Conservation (phyloP, 1,140 invertebrate genomes). For the Pomacea maculata region DNA sequence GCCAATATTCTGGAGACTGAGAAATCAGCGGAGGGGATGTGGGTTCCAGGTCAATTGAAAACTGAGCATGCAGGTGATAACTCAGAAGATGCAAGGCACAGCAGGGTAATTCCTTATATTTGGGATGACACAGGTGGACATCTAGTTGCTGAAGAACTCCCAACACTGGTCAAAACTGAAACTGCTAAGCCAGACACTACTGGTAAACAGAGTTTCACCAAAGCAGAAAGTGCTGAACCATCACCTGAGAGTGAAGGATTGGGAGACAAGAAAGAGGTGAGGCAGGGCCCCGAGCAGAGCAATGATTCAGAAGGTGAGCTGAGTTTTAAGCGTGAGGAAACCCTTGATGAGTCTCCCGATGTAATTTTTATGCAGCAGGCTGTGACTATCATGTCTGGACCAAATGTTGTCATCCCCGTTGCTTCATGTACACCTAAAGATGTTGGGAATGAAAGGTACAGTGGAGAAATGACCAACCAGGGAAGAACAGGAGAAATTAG, state of each 20-base stretch:
- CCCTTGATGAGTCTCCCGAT: constrained; percentile 29
- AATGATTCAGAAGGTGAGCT: constrained; percentile 19
- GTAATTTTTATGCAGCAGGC: not conserved
- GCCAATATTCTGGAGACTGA: too few species aligned
- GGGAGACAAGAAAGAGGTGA: constrained; percentile 1
- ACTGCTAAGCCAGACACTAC: not conserved
- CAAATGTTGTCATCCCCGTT: not conserved
- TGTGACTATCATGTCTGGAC: not conserved
- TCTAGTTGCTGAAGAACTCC: not conserved
- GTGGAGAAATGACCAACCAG: constrained; percentile 15
- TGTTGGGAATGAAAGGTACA: not conserved
- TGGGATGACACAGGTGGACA: not conserved
- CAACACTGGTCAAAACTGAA: not conserved
- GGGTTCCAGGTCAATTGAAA: too few species aligned
- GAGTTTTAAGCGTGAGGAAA: constrained; percentile 25
- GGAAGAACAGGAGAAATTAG: constrained; percentile 23
- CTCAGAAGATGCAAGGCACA: not conserved
- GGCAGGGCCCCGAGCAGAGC: not conserved
- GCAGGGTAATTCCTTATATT: not conserved
- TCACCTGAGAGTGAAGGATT: constrained; percentile 31
- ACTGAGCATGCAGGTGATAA: not conserved
- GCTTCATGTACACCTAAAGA: not conserved
- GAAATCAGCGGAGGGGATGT: too few species aligned
- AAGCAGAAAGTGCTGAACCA: constrained; percentile 22
- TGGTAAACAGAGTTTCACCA: not conserved